phyloP scores from a whole-genome alignment of 2,888 invertebrate genomes.

The Physocephala rufipes region DNA sequence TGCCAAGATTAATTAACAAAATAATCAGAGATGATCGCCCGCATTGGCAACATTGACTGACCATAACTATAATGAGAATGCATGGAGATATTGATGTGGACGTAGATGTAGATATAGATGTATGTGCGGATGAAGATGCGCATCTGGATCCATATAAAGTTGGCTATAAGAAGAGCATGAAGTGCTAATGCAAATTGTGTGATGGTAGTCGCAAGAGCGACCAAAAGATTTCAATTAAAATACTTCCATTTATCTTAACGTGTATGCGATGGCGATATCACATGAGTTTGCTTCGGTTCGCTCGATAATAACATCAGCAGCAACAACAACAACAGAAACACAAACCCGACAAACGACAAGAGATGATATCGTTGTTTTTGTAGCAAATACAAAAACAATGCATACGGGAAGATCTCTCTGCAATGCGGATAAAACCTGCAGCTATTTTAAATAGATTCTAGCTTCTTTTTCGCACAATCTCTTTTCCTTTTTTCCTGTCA shows the following conservation, averaged over 20 bases:
- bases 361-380: too few species aligned
- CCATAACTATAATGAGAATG: too few species aligned
- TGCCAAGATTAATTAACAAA: slow-evolving; percentile 31
- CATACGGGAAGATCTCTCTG: neutral
- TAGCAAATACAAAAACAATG: neutral
- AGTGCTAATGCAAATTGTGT: too few species aligned
- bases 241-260: slow-evolving; percentile 2
- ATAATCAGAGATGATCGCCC: slow-evolving; percentile 19
- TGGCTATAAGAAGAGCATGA: too few species aligned
- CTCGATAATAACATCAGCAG: neutral
- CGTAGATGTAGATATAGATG: too few species aligned
- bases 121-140: too few species aligned
- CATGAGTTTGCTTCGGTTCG: neutral
- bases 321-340: slow-evolving; percentile 2
- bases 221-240: slow-evolving; percentile 30
- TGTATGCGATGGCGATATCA: neutral
- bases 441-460: neutral
- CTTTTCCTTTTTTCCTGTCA: neutral
- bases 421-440: slow-evolving; percentile 30
- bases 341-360: slow-evolving; percentile 5
- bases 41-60: slow-evolving; percentile 30
- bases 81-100: too few species aligned
- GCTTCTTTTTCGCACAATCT: neutral
- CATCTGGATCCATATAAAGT: too few species aligned
- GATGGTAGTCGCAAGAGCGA: neutral